These are phyloP conservation scores for Osmerus eperlanus DNA, from an alignment of 2,113 vertebrate genomes.

Conservation along the genomic window DNA sequence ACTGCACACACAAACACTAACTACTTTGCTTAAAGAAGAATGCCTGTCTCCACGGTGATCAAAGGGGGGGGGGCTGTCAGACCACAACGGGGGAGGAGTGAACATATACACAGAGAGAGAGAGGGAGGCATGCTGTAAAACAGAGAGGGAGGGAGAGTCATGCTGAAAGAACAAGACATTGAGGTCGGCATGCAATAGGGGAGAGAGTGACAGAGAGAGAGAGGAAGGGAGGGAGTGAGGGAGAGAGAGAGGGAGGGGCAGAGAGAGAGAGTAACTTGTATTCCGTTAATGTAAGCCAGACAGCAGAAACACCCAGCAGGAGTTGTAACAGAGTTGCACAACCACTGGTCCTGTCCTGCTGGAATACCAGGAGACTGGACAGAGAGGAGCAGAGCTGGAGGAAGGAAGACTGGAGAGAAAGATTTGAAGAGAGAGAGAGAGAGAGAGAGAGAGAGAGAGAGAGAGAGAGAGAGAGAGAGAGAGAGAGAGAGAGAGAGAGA, in stretches of 20 bases:
- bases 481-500: conserved; percentile 13
- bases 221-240: background rate
- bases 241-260: background rate
- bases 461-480: background rate
- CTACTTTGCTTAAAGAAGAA: conserved; percentile 42
- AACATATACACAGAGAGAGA: conserved; percentile 14
- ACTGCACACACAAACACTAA: conserved; percentile 25
- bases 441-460: conserved; percentile 1
- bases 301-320: background rate
- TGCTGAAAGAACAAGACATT: too few species aligned
- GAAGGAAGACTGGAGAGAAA: too few species aligned
- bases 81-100: conserved; percentile 46
- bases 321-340: background rate
- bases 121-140: background rate
- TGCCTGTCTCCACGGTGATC: conserved; percentile 39
- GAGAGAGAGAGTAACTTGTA: conserved; percentile 1
- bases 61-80: conserved; percentile 41
- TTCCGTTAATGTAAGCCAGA: background rate
- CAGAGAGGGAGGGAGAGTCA: background rate
- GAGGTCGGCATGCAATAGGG: too few species aligned
- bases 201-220: too few species aligned
- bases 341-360: too few species aligned
- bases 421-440: background rate
- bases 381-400: too few species aligned
- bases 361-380: too few species aligned